Conservation (phyloP, 2,888 invertebrate genomes). For the Folsomia manolachei region DNA sequence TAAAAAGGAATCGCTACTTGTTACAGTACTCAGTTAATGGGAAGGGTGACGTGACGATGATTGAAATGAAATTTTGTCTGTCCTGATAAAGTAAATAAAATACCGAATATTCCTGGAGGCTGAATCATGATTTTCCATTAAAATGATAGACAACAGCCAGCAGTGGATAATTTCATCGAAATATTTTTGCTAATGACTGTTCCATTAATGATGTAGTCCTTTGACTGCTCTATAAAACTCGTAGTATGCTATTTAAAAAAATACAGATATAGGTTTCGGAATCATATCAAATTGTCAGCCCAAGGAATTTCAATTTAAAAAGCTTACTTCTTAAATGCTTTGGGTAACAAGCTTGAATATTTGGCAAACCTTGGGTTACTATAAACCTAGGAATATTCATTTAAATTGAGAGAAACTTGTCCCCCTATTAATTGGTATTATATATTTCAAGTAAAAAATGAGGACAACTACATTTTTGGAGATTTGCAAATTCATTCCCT, state of each 20-base stretch:
- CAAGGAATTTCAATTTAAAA: no score
- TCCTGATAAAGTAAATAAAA: no score
- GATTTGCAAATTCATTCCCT: slow-evolving; percentile 2
- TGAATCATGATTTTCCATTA: neutral
- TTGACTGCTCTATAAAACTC: no score
- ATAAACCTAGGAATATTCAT: neutral
- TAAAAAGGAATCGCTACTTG: neutral
- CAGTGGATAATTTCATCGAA: neutral
- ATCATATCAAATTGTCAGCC: no score
- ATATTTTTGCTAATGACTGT: neutral
- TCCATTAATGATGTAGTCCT: neutral
- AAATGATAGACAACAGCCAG: no score
- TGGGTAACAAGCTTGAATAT: no score
- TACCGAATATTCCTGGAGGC: neutral
- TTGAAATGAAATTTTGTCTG: neutral
- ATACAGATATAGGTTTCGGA: no score
- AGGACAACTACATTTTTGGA: neutral
- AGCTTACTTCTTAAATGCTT: no score
- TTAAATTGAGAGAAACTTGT: neutral
- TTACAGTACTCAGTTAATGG: neutral
- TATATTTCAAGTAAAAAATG: neutral
- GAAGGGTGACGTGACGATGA: neutral
- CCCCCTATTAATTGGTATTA: no score
- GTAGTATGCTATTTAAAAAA: no score
- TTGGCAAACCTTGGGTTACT: neutral